phyloP scores from a whole-genome alignment of 2,797 vertebrate genomes.

The Glyptemys insculpta region DNA sequence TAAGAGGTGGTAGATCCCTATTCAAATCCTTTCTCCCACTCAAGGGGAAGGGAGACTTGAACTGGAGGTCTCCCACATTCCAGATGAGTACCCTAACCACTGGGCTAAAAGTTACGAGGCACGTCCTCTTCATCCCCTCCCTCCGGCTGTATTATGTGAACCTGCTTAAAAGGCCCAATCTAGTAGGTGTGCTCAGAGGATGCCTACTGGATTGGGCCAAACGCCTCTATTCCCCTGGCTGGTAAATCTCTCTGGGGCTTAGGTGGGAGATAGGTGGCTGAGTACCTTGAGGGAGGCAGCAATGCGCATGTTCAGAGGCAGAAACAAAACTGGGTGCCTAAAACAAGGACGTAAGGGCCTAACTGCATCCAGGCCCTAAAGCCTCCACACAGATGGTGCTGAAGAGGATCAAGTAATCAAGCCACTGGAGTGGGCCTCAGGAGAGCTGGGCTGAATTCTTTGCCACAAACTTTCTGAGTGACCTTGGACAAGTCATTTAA shows the following conservation, averaged over 20 bases:
- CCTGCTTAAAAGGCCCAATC: background rate
- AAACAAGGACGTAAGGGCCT: background rate
- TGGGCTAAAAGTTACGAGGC: background rate
- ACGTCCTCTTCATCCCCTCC: background rate
- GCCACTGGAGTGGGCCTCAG: background rate
- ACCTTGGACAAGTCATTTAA: background rate
- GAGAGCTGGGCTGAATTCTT: background rate
- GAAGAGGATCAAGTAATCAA: background rate
- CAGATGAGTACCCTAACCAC: background rate
- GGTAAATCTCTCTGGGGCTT: background rate
- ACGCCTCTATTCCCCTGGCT: background rate
- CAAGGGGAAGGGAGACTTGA: background rate
- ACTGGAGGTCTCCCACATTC: background rate
- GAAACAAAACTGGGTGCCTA: background rate
- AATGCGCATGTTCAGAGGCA: background rate
- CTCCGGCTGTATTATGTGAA: background rate
- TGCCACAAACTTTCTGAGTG: background rate
- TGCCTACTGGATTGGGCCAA: background rate
- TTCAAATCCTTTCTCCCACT: background rate
- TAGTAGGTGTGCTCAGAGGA: background rate
- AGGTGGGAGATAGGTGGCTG: background rate
- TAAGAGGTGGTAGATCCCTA: background rate
- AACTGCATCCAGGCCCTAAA: background rate
- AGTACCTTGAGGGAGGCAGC: background rate
- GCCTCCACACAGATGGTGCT: background rate